Percentiles rank a stretch among this genome's conserved stretches.
Conservation (phyloP, 2,797 vertebrate species). For the Malurus splendens region DNA sequence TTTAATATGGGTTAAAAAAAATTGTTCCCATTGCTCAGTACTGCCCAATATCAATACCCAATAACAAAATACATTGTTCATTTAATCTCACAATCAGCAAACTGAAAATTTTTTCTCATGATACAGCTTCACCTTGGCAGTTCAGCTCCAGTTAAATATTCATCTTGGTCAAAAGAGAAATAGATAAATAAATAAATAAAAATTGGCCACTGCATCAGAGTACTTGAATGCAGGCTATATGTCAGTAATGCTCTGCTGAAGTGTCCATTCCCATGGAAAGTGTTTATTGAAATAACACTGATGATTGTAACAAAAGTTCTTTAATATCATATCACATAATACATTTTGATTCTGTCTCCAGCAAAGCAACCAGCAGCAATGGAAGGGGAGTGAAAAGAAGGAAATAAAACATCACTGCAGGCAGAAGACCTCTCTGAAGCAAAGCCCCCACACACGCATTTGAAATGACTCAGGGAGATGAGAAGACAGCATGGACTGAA, state of each 20-base stretch:
- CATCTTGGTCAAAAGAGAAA: not conserved
- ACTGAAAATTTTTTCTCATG: not conserved
- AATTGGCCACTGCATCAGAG: not conserved
- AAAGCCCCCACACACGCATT: fast-evolving
- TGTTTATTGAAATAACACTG: not conserved
- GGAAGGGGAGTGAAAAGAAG: not conserved
- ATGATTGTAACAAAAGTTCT: fast-evolving
- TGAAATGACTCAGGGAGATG: not conserved
- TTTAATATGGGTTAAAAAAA: not conserved
- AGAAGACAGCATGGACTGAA: not conserved
- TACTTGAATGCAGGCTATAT: not conserved
- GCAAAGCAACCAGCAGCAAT: not conserved
- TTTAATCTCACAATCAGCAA: not conserved
- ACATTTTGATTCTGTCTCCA: not conserved
- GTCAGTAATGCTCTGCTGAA: not conserved
- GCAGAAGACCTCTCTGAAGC: not conserved
- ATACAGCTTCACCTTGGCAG: not conserved
- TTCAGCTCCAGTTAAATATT: not conserved
- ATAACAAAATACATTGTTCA: fast-evolving
- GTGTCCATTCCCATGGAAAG: not conserved
- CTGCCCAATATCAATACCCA: not conserved
- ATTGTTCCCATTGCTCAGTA: not conserved
- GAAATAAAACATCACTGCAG: not conserved
- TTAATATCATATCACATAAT: not conserved
- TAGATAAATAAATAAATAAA: not conserved